Evolutionary conservation across 2,797 vertebrate species (phyloP).

Genomic region (Tokudaia muenninki): DNA sequence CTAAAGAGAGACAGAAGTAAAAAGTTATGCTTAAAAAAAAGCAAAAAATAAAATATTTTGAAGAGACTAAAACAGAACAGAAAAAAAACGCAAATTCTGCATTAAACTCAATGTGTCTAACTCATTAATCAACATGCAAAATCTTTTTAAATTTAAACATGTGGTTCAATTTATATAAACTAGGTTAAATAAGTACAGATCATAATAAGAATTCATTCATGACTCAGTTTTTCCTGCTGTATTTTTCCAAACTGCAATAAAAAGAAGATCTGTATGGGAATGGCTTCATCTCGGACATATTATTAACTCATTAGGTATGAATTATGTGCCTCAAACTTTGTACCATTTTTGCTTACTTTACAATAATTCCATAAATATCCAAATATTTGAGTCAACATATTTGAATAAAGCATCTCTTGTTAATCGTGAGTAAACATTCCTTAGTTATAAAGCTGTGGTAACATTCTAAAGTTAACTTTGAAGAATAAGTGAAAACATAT

Average conservation of each 20-base stretch:
- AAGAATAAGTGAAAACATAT: conserved; percentile 83
- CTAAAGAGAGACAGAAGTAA: conserved; percentile 85
- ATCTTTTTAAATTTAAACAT: conserved; percentile 72
- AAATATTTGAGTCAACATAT: conserved; percentile 80
- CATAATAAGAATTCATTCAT: conserved; percentile 76
- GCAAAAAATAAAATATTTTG: conserved; percentile 65
- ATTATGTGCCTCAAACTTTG: conserved; percentile 77
- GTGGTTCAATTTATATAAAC: conserved; percentile 82
- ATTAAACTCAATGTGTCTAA: conserved; percentile 56
- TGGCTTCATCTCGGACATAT: conserved; percentile 71
- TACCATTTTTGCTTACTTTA: conserved; percentile 79
- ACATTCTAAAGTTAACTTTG: conserved; percentile 79
- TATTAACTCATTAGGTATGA: conserved; percentile 83
- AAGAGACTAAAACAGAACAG: conserved; percentile 62
- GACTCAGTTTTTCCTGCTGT: conserved; percentile 74
- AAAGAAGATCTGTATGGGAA: conserved; percentile 77
- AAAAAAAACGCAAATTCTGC: not conserved
- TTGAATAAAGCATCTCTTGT: conserved; percentile 77
- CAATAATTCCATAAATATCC: conserved; percentile 78
- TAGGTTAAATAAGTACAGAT: conserved; percentile 71
- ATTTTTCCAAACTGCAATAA: conserved; percentile 79
- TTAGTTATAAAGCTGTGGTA: conserved; percentile 77
- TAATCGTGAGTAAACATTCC: conserved; percentile 73
- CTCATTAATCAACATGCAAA: conserved; percentile 77
- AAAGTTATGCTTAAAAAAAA: conserved; percentile 54